These are phyloP conservation scores for Phenganax subtilis DNA, from an alignment of 92 coral and sea anemone species.

Conservation along the genomic window DNA sequence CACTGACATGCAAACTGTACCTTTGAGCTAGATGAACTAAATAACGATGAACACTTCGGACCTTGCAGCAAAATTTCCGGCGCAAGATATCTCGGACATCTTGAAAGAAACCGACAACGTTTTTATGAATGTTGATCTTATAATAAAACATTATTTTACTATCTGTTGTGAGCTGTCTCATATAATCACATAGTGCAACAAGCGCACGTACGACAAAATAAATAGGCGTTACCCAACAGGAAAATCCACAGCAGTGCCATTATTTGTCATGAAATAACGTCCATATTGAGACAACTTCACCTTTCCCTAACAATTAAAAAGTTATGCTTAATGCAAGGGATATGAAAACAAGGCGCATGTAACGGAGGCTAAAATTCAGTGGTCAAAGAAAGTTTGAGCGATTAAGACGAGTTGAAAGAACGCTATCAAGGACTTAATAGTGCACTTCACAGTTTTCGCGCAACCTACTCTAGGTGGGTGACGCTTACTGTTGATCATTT, in stretches of 20 bases:
- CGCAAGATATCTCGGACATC: slow-evolving; percentile 85
- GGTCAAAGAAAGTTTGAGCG: too few species aligned
- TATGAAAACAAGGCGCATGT: too few species aligned
- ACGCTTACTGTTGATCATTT: too few species aligned
- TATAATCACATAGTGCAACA: not conserved
- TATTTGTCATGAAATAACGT: slow-evolving; percentile 70
- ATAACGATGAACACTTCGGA: slow-evolving; percentile 69
- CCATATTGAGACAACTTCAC: slow-evolving; percentile 83
- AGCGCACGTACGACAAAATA: not conserved
- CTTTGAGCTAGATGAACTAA: slow-evolving; percentile 87
- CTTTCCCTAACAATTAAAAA: slow-evolving; percentile 54
- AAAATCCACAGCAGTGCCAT: slow-evolving; percentile 80
- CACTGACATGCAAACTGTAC: slow-evolving; percentile 33
- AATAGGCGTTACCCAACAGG: slow-evolving; percentile 69
- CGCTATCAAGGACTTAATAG: too few species aligned
- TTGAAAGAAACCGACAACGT: slow-evolving; percentile 12
- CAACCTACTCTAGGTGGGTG: too few species aligned
- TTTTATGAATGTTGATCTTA: not conserved
- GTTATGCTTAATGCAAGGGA: not conserved
- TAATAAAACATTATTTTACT: not conserved
- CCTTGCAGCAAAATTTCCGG: slow-evolving; percentile 82
- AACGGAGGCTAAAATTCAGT: too few species aligned
- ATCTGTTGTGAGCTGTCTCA: not conserved
- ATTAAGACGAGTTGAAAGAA: too few species aligned
- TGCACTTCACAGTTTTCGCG: too few species aligned